Conservation (phyloP, 2,113 vertebrate species). For the zebrafish (Danio rerio) region DNA sequence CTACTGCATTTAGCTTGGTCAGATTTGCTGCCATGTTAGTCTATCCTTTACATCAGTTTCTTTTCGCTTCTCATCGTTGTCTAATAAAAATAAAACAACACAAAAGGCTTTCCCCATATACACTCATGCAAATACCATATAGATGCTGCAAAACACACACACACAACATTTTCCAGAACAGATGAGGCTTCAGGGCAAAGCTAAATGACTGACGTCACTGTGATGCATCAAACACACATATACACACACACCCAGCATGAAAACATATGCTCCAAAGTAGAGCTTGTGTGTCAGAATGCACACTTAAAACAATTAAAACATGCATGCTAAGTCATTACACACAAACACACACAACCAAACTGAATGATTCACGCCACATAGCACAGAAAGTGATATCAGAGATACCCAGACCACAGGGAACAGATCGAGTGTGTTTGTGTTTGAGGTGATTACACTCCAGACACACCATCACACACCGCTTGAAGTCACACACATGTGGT, state of each 20-base stretch:
- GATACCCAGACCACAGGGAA: conserved; percentile 11
- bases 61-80: conserved; percentile 31
- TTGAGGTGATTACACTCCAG: neutral
- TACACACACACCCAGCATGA: neutral
- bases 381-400: neutral
- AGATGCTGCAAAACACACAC: neutral
- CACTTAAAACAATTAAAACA: conserved; percentile 6
- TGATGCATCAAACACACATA: neutral
- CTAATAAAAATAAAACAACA: conserved; percentile 5
- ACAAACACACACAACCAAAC: neutral
- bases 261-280: conserved; percentile 14
- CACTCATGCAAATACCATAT: conserved; percentile 6
- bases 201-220: conserved; percentile 34
- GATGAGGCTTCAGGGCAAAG: conserved; percentile 17
- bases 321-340: conserved; percentile 11
- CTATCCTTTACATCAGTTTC: conserved; percentile 34
- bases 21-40: neutral
- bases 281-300: neutral
- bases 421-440: neutral
- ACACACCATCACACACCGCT: conserved; percentile 14
- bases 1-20: neutral
- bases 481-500: conserved; percentile 24
- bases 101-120: conserved; percentile 33
- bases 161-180: conserved; percentile 24
- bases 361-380: neutral